A percentile compares a stretch with the other conserved stretches of the same genome.
Evolutionary conservation across 2,888 invertebrate species (phyloP).

Genomic region (Malthinus seriepunctatus): DNA sequence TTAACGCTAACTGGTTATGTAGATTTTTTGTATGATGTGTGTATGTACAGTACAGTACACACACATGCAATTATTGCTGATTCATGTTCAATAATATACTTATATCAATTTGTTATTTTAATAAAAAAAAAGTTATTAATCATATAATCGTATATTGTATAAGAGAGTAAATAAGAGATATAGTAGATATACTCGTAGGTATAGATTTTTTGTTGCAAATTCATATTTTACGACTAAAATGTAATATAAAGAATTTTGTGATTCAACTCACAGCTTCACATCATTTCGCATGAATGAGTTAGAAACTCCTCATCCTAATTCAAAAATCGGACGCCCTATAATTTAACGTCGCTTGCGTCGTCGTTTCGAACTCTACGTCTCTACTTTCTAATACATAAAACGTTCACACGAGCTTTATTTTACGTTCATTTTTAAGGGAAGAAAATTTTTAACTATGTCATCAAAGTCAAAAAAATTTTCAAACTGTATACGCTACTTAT

Average conservation of each 20-base stretch:
- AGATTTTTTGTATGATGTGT: constrained; percentile 24
- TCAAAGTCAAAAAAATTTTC: no score
- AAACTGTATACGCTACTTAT: no score
- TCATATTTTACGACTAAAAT: no score
- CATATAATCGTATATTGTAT: no score
- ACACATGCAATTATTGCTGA: constrained; percentile 23
- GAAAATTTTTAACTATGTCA: no score
- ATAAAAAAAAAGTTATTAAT: no score
- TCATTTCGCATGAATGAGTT: constrained; percentile 41
- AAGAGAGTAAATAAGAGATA: no score
- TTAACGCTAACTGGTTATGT: constrained; percentile 38
- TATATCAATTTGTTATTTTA: neutral
- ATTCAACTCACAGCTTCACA: constrained; percentile 44
- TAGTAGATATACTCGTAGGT: no score
- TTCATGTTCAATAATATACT: constrained; percentile 23
- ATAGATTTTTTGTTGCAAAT: no score
- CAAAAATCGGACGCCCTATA: constrained; percentile 34
- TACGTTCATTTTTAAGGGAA: constrained; percentile 1
- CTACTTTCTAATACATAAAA: constrained; percentile 18
- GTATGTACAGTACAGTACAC: no score
- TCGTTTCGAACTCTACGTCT: constrained; percentile 24
- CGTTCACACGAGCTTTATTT: constrained; percentile 18
- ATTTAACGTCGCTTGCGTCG: constrained; percentile 30
- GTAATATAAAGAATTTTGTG: constrained; percentile 25
- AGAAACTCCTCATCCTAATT: constrained; percentile 28